Base-by-base conservation (phyloP, 1,140 invertebrate species). In the Lucilia sericata region DNA sequence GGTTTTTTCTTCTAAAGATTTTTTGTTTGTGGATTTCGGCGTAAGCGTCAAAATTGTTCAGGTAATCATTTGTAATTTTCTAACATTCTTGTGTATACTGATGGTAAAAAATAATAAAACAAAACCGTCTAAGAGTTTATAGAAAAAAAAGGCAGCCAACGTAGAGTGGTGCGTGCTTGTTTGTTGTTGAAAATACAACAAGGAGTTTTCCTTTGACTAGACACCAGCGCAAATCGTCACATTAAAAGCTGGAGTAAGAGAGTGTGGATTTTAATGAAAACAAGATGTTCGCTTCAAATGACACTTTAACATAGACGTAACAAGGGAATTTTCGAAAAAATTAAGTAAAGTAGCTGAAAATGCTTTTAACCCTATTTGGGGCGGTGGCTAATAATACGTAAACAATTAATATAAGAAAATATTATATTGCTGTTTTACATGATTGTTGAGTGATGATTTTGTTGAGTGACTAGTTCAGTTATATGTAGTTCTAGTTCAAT, bases 51-150 rank as follows among this genome's bases (percentile, higher is more conserved):
- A 80, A 80, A 80, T 51, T 80, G 76, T 51, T 49, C 47, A 80
- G 42, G 76, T 80, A 80, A 80, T 51, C 76, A 80, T 80, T 80
- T 80, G 76, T 80, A 80, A 80, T 80, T 80, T 80, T 80, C 76
- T 51, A 80, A 80, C 76, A 80, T 80, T 80, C 76, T 49, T 49
- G 42, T 70, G 65, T 3, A 70, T 21, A 70, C 5, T 70, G 21
- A 60, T 19, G 65, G 25, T 30, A 30, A 30, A 30, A 30, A 30
- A 30, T 30, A 70, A 30, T 2, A 30, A 30, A 30, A 30, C 3
- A 70, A 70, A 70, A 10, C 1, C 25, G 10, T 19, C 5, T 10
- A 21, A 17, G 21, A 21, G 10, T 21, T 21, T 19, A 65, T 19
- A 21, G 65, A 70, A 19, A 70, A 19, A 70, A 70, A 21, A 70